Evolutionary conservation across 30 jellyfish, hydroid and myxozoan species (phyloP).

Genomic region (Chrysaora quinquecirrha): DNA sequence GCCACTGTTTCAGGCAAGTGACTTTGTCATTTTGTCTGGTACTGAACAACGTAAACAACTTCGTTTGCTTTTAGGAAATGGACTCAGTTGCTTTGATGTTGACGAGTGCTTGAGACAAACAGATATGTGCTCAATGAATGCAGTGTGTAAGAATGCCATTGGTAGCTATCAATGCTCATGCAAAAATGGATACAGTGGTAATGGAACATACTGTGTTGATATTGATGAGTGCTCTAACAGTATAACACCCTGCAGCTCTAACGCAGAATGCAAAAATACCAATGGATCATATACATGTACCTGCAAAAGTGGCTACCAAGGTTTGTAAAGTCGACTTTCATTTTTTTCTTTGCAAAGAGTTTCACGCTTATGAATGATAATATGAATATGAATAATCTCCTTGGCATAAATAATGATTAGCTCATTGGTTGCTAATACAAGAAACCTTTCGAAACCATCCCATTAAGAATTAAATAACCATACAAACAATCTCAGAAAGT

Average conservation of each 20-base stretch:
- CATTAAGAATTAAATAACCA: too few species aligned
- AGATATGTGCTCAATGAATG: conserved; percentile 64
- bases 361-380: too few species aligned
- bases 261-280: conserved; percentile 60
- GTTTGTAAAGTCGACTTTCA: too few species aligned
- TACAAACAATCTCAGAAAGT: too few species aligned
- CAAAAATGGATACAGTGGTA: conserved; percentile 51
- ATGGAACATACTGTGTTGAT: conserved; percentile 68
- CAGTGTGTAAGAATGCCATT: conserved; percentile 54
- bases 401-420: too few species aligned
- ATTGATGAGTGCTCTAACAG: conserved; percentile 51
- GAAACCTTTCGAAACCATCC: too few species aligned
- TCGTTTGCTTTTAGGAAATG: conserved; percentile 62
- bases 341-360: too few species aligned
- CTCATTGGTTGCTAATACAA: too few species aligned
- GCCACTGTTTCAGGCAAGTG: too few species aligned
- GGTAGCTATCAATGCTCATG: conserved; percentile 79
- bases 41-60: too few species aligned
- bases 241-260: conserved; percentile 9
- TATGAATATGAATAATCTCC: too few species aligned
- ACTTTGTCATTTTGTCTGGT: too few species aligned
- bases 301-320: conserved; percentile 58
- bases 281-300: conserved; percentile 42
- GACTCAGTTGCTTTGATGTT: conserved; percentile 31
- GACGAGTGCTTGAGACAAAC: conserved; percentile 42